Evolutionary conservation across 2,113 vertebrate species (phyloP).

Genomic region (Pseudorectes ferrugineus): DNA sequence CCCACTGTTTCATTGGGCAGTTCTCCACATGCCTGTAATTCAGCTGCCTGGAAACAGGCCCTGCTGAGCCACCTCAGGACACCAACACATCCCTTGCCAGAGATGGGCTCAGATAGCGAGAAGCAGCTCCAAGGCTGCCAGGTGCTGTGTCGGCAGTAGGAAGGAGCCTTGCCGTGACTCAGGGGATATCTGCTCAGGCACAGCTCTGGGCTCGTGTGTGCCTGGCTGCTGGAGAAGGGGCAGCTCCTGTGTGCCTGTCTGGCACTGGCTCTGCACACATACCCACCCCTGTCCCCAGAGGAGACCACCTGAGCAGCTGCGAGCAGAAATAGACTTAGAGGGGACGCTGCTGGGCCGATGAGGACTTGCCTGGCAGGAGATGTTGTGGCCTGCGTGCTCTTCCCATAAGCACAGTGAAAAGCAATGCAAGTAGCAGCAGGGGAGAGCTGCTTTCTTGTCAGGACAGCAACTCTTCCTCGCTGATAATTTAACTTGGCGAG

Average conservation of each 20-base stretch:
- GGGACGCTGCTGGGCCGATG: not conserved
- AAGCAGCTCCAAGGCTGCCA: not conserved
- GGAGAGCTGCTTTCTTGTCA: not conserved
- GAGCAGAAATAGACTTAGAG: not conserved
- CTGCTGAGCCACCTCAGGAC: not conserved
- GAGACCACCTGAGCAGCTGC: not conserved
- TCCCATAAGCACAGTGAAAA: not conserved
- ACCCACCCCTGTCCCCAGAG: not conserved
- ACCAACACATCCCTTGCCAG: not conserved
- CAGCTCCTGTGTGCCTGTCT: not conserved
- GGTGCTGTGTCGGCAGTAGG: not conserved
- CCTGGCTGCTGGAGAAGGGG: not conserved
- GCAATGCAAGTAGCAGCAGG: not conserved
- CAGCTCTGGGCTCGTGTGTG: not conserved
- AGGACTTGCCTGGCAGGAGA: not conserved
- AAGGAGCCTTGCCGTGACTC: not conserved
- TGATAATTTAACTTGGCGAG: not conserved
- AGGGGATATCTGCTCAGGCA: not conserved
- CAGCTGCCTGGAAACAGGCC: slow-evolving; percentile 14
- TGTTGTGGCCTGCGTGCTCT: not conserved
- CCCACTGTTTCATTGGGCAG: not conserved
- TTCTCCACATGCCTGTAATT: slow-evolving; percentile 35
- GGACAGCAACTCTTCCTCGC: not conserved
- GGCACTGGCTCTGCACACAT: not conserved
- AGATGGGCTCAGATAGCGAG: slow-evolving; percentile 36